Evolutionary conservation across 2,888 invertebrate species (phyloP).

Genomic region (Ochropleura plecta): DNA sequence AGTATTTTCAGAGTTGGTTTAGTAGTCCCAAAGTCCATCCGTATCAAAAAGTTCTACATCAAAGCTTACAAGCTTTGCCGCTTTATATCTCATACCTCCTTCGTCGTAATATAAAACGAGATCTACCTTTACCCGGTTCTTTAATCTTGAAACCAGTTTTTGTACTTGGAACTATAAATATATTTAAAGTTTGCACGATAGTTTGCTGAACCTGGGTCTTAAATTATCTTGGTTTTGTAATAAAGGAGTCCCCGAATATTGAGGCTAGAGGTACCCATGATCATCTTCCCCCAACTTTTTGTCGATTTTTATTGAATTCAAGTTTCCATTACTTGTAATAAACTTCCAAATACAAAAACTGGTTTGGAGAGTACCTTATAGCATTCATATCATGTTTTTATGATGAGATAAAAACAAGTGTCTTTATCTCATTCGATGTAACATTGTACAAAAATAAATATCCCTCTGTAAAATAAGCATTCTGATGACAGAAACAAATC

Average conservation of each 20-base stretch:
- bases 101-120: neutral
- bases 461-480: constrained; percentile 7
- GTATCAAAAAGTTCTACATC: neutral
- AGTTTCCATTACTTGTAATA: neutral
- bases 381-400: constrained; percentile 4
- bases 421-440: constrained; percentile 25
- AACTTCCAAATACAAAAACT: neutral
- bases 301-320: neutral
- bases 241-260: neutral
- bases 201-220: neutral
- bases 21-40: neutral
- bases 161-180: neutral
- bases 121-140: neutral
- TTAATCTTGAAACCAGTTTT: neutral
- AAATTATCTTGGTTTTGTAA: neutral
- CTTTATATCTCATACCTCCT: neutral
- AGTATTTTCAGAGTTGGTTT: neutral
- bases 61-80: neutral
- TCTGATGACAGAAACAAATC: constrained; percentile 39
- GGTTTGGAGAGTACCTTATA: neutral
- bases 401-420: neutral
- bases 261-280: neutral
- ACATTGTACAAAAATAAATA: constrained; percentile 10
- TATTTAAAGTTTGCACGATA: neutral
- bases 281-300: too few relatives aligned